These are phyloP conservation scores for Xenentodon cancila DNA, from an alignment of 2,797 vertebrate genomes.

Conservation along the genomic window DNA sequence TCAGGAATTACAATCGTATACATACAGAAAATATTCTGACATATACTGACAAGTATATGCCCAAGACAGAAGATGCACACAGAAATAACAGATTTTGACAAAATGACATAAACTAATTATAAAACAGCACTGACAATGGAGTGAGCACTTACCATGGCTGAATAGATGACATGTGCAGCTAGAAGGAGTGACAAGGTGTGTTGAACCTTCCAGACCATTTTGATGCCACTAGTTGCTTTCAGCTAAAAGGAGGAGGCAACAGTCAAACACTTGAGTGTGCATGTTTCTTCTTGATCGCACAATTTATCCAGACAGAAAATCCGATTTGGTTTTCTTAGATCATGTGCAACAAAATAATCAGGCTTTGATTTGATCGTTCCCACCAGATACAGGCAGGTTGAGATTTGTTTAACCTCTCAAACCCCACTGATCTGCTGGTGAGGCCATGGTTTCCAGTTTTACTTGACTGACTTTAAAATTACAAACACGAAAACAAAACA, in stretches of 20 bases:
- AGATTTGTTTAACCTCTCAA: slow-evolving; percentile 10
- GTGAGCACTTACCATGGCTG: slow-evolving; percentile 58
- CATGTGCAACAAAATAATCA: too few species aligned
- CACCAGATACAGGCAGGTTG: background rate
- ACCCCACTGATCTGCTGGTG: background rate
- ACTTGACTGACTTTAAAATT: too few species aligned
- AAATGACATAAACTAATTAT: too few species aligned
- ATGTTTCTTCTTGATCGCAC: background rate
- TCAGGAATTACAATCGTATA: slow-evolving; percentile 1
- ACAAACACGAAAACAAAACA: too few species aligned
- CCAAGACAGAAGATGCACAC: too few species aligned
- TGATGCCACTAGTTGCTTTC: slow-evolving; percentile 35
- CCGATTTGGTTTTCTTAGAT: too few species aligned
- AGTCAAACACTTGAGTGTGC: background rate
- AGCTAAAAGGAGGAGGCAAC: slow-evolving; percentile 33
- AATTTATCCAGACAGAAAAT: background rate
- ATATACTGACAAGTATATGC: too few species aligned
- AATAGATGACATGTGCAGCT: slow-evolving; percentile 53
- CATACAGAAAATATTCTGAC: background rate
- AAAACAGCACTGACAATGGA: background rate
- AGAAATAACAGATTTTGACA: too few species aligned
- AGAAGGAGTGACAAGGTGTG: slow-evolving; percentile 60
- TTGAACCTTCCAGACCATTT: slow-evolving; percentile 63
- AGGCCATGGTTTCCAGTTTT: too few species aligned
- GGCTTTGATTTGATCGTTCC: background rate